A percentile compares a stretch with the other conserved stretches of the same genome.
Evolutionary conservation across 2,113 vertebrate species (phyloP).

Genomic region (Antennarius striatus): DNA sequence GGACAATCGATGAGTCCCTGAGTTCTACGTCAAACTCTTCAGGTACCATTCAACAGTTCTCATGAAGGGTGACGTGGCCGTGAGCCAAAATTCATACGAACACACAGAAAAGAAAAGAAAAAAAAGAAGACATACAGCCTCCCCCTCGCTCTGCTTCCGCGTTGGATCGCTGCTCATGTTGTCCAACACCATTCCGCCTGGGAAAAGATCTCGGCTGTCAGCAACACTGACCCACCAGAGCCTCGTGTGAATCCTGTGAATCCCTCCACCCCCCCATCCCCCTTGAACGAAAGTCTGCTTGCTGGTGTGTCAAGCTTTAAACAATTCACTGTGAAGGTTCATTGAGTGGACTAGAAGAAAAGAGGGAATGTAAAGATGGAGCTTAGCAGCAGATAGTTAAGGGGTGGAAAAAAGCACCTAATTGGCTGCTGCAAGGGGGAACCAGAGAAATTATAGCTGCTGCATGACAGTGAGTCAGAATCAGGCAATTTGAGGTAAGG

Average conservation of each 20-base stretch:
- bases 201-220: constrained; percentile 73
- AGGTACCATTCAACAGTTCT: no score
- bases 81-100: constrained; percentile 3
- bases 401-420: constrained; percentile 28
- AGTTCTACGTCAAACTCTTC: no score
- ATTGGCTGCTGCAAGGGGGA: constrained; percentile 33
- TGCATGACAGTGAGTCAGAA: no score
- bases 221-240: constrained; percentile 58
- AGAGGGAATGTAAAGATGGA: constrained; percentile 34
- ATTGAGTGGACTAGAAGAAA: constrained; percentile 43
- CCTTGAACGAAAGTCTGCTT: constrained; percentile 52
- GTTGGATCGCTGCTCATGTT: constrained; percentile 68
- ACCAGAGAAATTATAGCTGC: constrained; percentile 20
- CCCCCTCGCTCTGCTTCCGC: constrained; percentile 37
- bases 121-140: constrained; percentile 35
- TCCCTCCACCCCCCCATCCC: constrained; percentile 52
- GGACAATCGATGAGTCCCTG: no score
- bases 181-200: constrained; percentile 58
- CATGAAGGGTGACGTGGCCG: constrained; percentile 1
- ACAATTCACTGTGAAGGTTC: constrained; percentile 53
- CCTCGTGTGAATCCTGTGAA: constrained; percentile 54
- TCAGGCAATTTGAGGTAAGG: no score
- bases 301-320: constrained; percentile 63
- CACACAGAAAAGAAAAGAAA: constrained; percentile 8
- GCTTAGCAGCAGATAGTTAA: constrained; percentile 13